Evolutionary conservation across 2,888 invertebrate genomes (phyloP), one percentile per base, ranked within the genome.

Genomic region (Idaea aversata): DNA sequence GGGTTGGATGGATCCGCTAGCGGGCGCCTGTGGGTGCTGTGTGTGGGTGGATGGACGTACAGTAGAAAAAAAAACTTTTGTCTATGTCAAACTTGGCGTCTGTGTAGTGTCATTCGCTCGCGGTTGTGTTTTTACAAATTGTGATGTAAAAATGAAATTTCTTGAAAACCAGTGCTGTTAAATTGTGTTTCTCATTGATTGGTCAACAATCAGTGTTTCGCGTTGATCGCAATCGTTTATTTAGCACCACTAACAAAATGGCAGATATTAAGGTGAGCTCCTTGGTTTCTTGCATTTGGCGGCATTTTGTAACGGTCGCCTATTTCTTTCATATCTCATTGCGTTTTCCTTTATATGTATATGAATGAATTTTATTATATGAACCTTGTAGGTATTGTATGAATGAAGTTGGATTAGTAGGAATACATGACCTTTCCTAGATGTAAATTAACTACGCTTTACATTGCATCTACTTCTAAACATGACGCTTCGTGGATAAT

Each of bases 251-350:
- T 67, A 74, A 75, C 88, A 93, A 92, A 85, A 93, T 93, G 93
- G 92, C 93, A 90, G 93, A 93, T 93, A 92, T 93, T 84, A 93
- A 92, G 91, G 93, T 93, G 81, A 88, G 87, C n/a, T 66, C 67
- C 71, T 69, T 64, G 72, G 62, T 66, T 13, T 34, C 34, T 63
- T 60, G 36, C 76, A 75, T 84, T 91, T 92, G 90, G 93, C 93
- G 93, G 93, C 89, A 91, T 91, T 93, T 92, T 91, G 84, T 87
- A 91, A 91, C 92, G 90, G 91, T 86, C 85, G 77, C 81, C 82
- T 70, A 77, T 75, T 80, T 82, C 76, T 47, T 47, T 47, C 36
- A 36, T 47, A 13, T 47, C 47, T 10, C 47, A 6, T 47, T 25
- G 47, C 47, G 6, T 47, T 7, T 47, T 13, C 3, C 7, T 47